These are phyloP conservation scores for Merodon equestris DNA, from an alignment of 2,888 invertebrate species.

Conservation along the genomic window DNA sequence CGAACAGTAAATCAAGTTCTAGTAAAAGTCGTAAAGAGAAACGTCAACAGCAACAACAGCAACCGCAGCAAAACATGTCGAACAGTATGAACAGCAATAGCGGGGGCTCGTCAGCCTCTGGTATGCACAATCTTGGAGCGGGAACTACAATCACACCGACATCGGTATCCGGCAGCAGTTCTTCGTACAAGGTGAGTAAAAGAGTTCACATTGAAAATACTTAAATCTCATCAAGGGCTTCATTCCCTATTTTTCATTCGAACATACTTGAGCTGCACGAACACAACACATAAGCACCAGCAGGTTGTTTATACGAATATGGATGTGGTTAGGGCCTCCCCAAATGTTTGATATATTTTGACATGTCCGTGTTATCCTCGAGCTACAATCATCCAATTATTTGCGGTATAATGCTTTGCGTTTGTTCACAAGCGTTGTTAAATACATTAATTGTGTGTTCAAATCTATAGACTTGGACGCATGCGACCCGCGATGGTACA, in stretches of 20 bases:
- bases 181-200: conserved; percentile 74
- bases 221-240: no score
- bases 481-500: no score
- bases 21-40: conserved; percentile 77
- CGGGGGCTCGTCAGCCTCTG: conserved; percentile 75
- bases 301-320: no score
- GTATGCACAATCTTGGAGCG: conserved; percentile 76
- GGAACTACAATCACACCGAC: conserved; percentile 76
- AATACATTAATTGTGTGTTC: conserved; percentile 15
- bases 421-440: conserved; percentile 22
- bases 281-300: no score
- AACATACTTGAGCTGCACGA: no score
- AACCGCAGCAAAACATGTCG: conserved; percentile 76
- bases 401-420: conserved; percentile 51
- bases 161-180: conserved; percentile 71
- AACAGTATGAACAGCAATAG: conserved; percentile 74
- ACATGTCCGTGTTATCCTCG: conserved; percentile 41
- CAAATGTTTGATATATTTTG: conserved; percentile 46
- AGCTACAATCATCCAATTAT: conserved; percentile 49
- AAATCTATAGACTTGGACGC: no score
- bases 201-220: no score
- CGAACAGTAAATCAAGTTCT: conserved; percentile 75
- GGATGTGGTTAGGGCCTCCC: conserved; percentile 10
- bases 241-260: no score
- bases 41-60: conserved; percentile 75